phyloP scores from a whole-genome alignment of 2,888 invertebrate genomes.

The Nephrotoma appendiculata region DNA sequence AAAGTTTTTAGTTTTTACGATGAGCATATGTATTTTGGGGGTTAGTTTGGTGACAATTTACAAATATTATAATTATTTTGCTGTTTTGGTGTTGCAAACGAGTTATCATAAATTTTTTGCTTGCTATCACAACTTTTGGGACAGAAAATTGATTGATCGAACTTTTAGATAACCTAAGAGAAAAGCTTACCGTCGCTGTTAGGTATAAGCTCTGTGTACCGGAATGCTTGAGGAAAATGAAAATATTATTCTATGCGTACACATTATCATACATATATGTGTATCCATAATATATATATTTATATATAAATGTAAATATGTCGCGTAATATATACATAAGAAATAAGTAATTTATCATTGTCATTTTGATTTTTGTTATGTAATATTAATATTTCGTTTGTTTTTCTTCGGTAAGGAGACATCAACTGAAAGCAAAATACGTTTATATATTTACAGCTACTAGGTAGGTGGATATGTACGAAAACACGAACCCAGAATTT shows the following conservation, averaged over 20 bases:
- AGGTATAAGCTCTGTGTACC: background rate
- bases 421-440: background rate
- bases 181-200: background rate
- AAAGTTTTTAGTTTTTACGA: background rate
- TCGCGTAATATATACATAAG: no score
- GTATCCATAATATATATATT: background rate
- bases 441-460: background rate
- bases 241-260: background rate
- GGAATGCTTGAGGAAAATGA: background rate
- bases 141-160: background rate
- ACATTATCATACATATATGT: background rate
- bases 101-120: background rate
- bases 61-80: background rate
- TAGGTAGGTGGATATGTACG: background rate
- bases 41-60: background rate
- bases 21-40: background rate
- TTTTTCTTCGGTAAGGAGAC: background rate
- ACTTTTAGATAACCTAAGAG: background rate
- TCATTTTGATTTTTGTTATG: background rate
- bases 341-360: background rate
- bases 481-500: background rate
- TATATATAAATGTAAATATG: background rate
- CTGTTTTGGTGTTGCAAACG: background rate
- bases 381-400: background rate
- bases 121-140: background rate